phyloP scores from a whole-genome alignment of 2,113 vertebrate genomes.

The Thunnus thynnus region DNA sequence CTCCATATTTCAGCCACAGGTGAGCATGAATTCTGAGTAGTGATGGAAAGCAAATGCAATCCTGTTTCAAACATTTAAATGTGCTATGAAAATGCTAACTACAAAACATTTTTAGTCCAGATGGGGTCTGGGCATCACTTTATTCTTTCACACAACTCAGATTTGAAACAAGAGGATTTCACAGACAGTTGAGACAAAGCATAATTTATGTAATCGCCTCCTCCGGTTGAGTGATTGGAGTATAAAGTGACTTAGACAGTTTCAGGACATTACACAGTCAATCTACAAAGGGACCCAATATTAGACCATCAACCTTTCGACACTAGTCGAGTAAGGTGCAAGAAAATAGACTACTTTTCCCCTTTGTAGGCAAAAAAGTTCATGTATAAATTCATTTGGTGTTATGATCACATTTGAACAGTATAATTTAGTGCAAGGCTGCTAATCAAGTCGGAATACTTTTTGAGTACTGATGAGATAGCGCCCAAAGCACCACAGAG shows the following conservation, averaged over 20 bases:
- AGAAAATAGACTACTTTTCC: no score
- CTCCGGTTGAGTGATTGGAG: slow-evolving; percentile 33
- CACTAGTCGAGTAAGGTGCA: background rate
- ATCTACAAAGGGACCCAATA: background rate
- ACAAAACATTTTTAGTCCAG: background rate
- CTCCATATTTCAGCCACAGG: background rate
- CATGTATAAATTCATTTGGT: background rate
- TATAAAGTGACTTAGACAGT: slow-evolving; percentile 44
- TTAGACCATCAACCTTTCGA: background rate
- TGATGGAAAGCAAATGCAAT: background rate
- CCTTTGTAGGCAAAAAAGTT: no score
- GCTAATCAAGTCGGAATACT: background rate
- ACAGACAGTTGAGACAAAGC: background rate
- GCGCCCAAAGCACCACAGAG: no score
- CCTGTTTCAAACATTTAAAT: background rate
- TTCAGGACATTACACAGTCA: slow-evolving; percentile 35
- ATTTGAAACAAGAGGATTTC: background rate
- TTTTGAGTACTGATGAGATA: background rate
- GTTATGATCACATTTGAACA: background rate
- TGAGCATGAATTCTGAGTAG: background rate
- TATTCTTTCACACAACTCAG: background rate
- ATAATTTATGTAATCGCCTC: slow-evolving; percentile 23
- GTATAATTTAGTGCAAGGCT: background rate
- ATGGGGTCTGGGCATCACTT: background rate
- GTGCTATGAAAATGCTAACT: slow-evolving; percentile 1